Conservation (phyloP, 2,888 invertebrate genomes). For the Calameuta pallipes region DNA sequence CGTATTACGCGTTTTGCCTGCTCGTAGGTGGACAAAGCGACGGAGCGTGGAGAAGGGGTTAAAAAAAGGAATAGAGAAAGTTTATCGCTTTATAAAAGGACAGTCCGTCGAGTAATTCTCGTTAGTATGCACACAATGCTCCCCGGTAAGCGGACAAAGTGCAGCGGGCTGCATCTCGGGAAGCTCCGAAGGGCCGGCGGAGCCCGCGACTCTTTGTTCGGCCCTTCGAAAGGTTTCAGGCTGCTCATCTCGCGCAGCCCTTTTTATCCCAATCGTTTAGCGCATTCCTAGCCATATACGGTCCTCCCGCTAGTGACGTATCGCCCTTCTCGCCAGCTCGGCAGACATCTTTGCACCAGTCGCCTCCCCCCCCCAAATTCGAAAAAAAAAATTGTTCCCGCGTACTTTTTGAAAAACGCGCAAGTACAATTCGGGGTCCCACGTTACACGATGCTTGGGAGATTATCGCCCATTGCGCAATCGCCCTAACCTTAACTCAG, state of each 20-base stretch:
- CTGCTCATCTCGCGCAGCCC: conserved; percentile 5
- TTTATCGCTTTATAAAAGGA: conserved; percentile 7
- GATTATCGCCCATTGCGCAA: not conserved
- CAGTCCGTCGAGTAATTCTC: conserved; percentile 3
- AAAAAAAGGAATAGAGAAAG: no score
- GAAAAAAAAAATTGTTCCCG: not conserved
- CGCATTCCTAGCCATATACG: conserved; percentile 56
- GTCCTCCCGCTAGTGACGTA: conserved; percentile 19
- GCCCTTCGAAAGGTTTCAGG: conserved; percentile 2
- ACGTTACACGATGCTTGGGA: no score
- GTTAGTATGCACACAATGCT: conserved; percentile 13
- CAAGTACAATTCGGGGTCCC: not conserved
- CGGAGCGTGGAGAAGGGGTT: not conserved
- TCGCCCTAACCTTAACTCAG: not conserved
- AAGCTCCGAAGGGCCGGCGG: not conserved
- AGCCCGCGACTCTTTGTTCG: conserved; percentile 7
- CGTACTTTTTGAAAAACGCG: not conserved
- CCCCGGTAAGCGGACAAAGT: conserved; percentile 1
- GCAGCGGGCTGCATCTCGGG: not conserved
- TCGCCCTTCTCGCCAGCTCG: not conserved
- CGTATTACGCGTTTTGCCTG: not conserved
- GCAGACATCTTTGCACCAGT: not conserved
- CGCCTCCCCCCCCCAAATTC: not conserved
- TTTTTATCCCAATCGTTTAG: conserved; percentile 38
- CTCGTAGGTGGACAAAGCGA: not conserved